phyloP scores from a whole-genome alignment of 1,140 invertebrate species.

The Achroia grisella region DNA sequence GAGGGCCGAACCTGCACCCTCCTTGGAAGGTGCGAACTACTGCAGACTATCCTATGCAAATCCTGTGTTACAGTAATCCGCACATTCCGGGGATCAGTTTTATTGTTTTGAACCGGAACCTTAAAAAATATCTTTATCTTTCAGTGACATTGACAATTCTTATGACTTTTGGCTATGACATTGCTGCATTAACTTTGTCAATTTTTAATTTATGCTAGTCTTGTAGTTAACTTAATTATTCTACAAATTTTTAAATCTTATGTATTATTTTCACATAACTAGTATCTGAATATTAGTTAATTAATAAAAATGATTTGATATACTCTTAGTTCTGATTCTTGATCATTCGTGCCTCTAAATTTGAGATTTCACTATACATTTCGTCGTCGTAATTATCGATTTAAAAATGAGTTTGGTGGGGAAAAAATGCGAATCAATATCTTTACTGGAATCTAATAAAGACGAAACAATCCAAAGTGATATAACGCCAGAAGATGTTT shows the following conservation, averaged over 20 bases:
- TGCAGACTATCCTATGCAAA: too few relatives aligned
- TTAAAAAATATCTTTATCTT: not conserved
- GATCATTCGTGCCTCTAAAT: constrained; percentile 27
- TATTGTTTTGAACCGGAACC: too few relatives aligned
- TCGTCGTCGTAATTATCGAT: constrained; percentile 1
- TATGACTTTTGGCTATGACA: not conserved
- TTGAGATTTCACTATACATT: constrained; percentile 13
- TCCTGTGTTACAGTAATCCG: too few relatives aligned
- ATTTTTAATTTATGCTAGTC: too few relatives aligned
- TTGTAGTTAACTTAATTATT: too few relatives aligned
- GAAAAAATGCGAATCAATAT: constrained; percentile 67
- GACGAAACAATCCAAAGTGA: constrained; percentile 43
- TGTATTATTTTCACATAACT: too few relatives aligned
- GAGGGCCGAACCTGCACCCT: too few relatives aligned
- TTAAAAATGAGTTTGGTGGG: constrained; percentile 62
- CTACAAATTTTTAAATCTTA: too few relatives aligned
- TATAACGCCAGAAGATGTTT: constrained; percentile 78
- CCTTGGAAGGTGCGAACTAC: too few relatives aligned
- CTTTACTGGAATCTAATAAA: constrained; percentile 42
- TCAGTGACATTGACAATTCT: not conserved
- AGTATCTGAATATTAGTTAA: too few relatives aligned
- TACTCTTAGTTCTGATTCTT: constrained; percentile 2
- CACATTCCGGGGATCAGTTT: too few relatives aligned
- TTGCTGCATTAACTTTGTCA: too few relatives aligned
- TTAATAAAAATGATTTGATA: constrained; percentile 27